Evolutionary conservation across 2,113 vertebrate species (phyloP), one percentile per base, ranked within the genome.

Genomic region (Albula goreensis): DNA sequence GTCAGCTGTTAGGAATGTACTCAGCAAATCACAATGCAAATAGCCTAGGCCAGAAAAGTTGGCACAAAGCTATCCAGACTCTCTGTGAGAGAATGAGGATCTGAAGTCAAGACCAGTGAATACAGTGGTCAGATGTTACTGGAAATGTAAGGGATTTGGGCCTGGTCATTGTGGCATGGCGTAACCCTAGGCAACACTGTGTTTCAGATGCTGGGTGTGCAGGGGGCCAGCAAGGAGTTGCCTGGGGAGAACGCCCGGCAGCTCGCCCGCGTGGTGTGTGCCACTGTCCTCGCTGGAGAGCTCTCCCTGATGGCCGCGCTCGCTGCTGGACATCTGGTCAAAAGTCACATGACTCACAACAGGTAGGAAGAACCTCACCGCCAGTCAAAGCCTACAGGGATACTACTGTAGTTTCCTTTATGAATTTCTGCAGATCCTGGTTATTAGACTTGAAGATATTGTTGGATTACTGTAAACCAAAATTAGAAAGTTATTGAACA

Each of bases 311-410:
- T 99, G 96, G 94, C 98, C 89, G 98, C 98, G 8, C 90, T 99
- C 86, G 96, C 98, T 86, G 97, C 97, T 17, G 98, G 98, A 13
- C 98, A 99, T 89, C 94, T 99, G 50, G 98, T 99, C 83, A 97
- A 95, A 94, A 99, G 98, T 93, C 98, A 99, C 94, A 98, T 99
- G 98, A 96, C 95, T 53, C 98, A 99, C 93, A 99, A 99, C 90
- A 98, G 98, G 98, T 98, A 88, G 87, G 86, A 70, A 70, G 2
- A 22, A 11, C 57, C 22, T 22, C 17, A 4, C 7, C 11, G 31
- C 17, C 63, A 5, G 13, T 6, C 10, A 56, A n/a, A 3, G 83
- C 19, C 19, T 56, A 78, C 12, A 12, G 57, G 10, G 17, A 5
- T 5, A 19, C 60, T 0, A 41, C 31, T 41, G 31, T 41, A 41